Evolutionary conservation across 2,113 vertebrate genomes (phyloP).

Genomic region (Columbina picui): DNA sequence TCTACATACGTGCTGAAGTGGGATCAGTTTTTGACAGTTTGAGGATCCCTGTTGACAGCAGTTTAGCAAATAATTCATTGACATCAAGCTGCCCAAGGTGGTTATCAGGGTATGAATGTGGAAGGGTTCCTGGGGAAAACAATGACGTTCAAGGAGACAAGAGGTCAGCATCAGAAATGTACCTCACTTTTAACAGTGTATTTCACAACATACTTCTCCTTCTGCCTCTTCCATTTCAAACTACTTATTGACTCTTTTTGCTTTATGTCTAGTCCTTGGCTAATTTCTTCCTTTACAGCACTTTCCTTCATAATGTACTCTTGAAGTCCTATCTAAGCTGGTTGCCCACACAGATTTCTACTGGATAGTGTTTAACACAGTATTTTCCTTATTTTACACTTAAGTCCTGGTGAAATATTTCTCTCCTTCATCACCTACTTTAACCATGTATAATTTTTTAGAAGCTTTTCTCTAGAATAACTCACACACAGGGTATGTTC

Average conservation of each 20-base stretch:
- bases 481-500: neutral
- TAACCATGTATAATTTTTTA: neutral
- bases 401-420: too few relatives aligned
- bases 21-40: conserved; percentile 82
- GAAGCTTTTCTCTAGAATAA: neutral
- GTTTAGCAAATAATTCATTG: conserved; percentile 92
- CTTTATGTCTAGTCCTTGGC: neutral
- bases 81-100: conserved; percentile 96
- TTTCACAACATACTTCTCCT: neutral
- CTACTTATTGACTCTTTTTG: neutral
- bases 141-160: neutral
- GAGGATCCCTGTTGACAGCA: conserved; percentile 92
- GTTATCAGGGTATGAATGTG: conserved; percentile 87
- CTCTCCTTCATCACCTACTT: neutral
- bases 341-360: neutral
- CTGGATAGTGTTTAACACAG: neutral
- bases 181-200: neutral
- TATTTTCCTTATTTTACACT: neutral
- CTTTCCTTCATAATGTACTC: neutral
- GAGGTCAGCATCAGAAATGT: neutral
- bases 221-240: neutral
- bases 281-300: neutral
- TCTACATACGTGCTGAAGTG: conserved; percentile 70
- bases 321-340: neutral
- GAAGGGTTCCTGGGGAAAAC: conserved; percentile 58